A percentile compares a stretch with the other conserved stretches of the same genome.
Conservation (phyloP, 2,888 invertebrate species). For the Mythimna vitellina region DNA sequence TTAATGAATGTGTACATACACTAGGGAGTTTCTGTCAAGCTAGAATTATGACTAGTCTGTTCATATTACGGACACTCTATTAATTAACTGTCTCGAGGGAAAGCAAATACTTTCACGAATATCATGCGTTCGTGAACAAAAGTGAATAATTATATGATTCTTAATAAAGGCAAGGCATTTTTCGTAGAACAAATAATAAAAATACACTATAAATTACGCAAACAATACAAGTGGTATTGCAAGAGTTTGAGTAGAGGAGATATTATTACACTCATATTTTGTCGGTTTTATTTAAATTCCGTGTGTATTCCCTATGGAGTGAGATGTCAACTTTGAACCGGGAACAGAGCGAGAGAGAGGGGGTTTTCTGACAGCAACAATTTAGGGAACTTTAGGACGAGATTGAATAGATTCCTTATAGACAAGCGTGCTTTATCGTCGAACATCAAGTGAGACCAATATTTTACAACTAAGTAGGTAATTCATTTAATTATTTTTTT, state of each 20-base stretch:
- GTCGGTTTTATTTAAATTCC: neutral
- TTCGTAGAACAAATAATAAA: neutral
- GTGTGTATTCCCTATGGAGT: neutral
- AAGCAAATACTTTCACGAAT: slow-evolving; percentile 53
- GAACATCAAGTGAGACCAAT: no score
- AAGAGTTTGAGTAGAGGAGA: neutral
- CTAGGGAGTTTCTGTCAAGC: slow-evolving; percentile 48
- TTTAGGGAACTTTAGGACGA: no score
- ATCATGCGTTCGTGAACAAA: slow-evolving; percentile 15
- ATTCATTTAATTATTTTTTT: no score
- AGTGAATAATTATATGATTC: slow-evolving; percentile 34
- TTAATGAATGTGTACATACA: slow-evolving; percentile 42
- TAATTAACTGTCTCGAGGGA: slow-evolving; percentile 51
- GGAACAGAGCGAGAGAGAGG: no score
- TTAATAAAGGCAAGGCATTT: slow-evolving; percentile 15
- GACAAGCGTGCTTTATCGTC: no score
- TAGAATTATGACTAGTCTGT: slow-evolving; percentile 44
- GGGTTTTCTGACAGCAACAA: no score
- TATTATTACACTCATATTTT: neutral
- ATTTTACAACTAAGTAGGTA: no score
- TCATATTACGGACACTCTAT: slow-evolving; percentile 51
- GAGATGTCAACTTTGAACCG: no score
- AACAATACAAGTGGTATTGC: neutral
- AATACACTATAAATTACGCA: neutral
- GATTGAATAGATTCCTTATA: no score